Base-by-base conservation (phyloP, 2,888 invertebrate genomes). In the Drepanosiphum platanoidis region DNA sequence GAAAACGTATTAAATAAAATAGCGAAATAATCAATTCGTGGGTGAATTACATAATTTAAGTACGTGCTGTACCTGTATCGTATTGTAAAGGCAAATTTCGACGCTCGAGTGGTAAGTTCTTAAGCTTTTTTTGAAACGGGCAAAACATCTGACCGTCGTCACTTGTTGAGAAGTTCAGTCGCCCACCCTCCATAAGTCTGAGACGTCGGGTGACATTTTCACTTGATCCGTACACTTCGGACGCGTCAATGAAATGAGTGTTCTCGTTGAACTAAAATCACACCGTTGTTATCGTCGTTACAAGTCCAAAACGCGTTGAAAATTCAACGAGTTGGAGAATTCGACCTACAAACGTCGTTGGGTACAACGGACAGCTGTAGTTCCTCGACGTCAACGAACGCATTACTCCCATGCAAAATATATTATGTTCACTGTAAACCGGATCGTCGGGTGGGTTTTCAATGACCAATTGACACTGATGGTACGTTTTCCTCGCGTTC, bases 351-450 rank as follows among this genome's bases (percentile, higher is more conserved):
- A 84, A 77, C 9, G 84, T 68, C 3, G 58, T 39, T 1, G 84
- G 84, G 4, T n/a, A 9, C 22, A 84, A 32, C 13, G 84, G 75
- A 58, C 84, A 84, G n/a, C 84, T 77, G 13, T 58, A 77, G 39
- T 84, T 77, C 3, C 15, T 39, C n/a, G 84, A 89, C 18, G 94
- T 93, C 58, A 94, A 91, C 3, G 95, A 95, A 5, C 88, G 86
- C 11, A 87, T 75, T 18, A 88, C 86, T 78, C 87, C 88, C 88
- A 88, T 88, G 86, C 88, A 88, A 82, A 84, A 84, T 80, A 87
- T 87, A 64, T 87, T 87, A 77, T 87, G 87, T 68, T 88, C 87
- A 39, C 87, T 86, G 86, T 87, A 88, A 30, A 88, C 87, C 27
- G 88, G 88, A 72, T 88, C 88, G 79, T 88, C 88, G 22, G 82